phyloP scores from a whole-genome alignment of 2,113 vertebrate genomes.

The Mesitornis unicolor region DNA sequence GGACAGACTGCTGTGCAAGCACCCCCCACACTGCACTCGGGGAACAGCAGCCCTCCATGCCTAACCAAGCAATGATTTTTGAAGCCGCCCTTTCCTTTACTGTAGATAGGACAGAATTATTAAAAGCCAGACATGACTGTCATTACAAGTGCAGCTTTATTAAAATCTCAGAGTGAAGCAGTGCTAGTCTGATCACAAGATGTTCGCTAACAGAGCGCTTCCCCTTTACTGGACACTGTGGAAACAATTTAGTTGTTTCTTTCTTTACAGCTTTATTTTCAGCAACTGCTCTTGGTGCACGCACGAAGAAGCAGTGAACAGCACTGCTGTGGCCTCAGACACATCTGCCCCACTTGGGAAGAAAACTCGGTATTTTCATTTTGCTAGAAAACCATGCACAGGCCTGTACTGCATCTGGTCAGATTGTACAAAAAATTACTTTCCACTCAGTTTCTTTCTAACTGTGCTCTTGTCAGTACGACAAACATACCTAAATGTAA shows the following conservation, averaged over 20 bases:
- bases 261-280: neutral
- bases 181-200: neutral
- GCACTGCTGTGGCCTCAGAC: accelerated
- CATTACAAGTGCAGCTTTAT: neutral
- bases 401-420: accelerated
- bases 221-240: neutral
- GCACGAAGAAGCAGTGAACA: neutral
- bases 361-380: neutral
- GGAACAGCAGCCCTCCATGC: neutral
- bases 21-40: accelerated
- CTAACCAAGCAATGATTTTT: accelerated
- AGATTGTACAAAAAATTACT: neutral
- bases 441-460: neutral
- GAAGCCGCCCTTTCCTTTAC: neutral
- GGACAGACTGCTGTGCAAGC: neutral
- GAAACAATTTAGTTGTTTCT: neutral
- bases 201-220: accelerated
- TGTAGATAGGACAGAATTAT: accelerated
- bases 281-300: neutral
- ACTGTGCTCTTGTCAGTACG: accelerated
- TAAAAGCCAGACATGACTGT: neutral
- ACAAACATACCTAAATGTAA: neutral
- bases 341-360: neutral
- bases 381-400: neutral
- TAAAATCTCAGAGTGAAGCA: neutral